Evolutionary conservation across 2,797 vertebrate genomes (phyloP).

Genomic region (Coendou prehensilis): DNA sequence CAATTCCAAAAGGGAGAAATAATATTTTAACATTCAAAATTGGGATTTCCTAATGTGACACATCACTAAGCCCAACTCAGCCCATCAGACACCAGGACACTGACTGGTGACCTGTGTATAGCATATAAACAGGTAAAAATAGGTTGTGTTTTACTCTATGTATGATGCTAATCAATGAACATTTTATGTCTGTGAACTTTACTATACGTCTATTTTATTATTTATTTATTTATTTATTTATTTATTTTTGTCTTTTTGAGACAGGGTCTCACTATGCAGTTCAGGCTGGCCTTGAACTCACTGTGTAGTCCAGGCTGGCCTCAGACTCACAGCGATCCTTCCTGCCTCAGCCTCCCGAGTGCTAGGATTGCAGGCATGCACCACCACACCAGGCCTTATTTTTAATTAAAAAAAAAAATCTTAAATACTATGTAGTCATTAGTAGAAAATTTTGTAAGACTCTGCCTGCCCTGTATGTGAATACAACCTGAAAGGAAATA

Average conservation of each 20-base stretch:
- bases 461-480: constrained; percentile 77
- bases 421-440: constrained; percentile 89
- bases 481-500: constrained; percentile 78
- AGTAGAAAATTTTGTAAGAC: constrained; percentile 78
- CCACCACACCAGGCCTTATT: background rate
- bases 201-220: constrained; percentile 89
- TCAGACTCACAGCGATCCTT: no score
- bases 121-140: constrained; percentile 91
- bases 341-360: no score
- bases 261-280: no score
- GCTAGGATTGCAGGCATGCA: no score
- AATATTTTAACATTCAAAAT: constrained; percentile 89
- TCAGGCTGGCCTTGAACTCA: no score
- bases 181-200: constrained; percentile 88
- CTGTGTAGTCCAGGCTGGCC: no score
- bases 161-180: constrained; percentile 90
- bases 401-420: constrained; percentile 87
- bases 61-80: constrained; percentile 84
- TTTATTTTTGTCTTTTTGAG: constrained; percentile 76
- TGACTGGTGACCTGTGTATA: constrained; percentile 87
- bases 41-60: constrained; percentile 86
- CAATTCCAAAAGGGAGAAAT: background rate
- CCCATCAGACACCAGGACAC: constrained; percentile 81
- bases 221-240: constrained; percentile 85
- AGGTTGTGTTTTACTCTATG: constrained; percentile 91